Base-by-base conservation (phyloP, 2,797 vertebrate genomes). In the Tympanoctomys barrerae region DNA sequence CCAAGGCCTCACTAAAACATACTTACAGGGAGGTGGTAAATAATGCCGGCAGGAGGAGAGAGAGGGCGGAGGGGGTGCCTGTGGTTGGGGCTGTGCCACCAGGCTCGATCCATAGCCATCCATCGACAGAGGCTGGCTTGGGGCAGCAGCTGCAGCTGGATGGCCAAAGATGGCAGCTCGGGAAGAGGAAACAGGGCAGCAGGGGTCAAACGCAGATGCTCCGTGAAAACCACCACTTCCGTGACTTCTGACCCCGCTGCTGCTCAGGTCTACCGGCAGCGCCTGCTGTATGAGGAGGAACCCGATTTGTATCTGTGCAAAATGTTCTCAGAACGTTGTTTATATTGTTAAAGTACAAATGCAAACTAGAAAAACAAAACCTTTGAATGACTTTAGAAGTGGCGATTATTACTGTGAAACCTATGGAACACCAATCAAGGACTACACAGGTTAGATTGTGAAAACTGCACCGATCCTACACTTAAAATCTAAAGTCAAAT, bases 191-290 rank as follows among this genome's bases (percentile, higher is more conserved):
- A 99, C 99, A 1, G 99, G 99, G 97, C 99, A 99, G 99, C 99
- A 99, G 2, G 99, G 99, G 98, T 99, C 99, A 96, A 99, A 99
- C 52, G 99, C 99, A 0, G 99, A 99, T 1, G 99, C 99, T 89
- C 99, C 99, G 80, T 99, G 99, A 98, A 99, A 99, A 88, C 99
- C 98, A 70, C 98, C 97, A 94, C 98, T 98, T 78, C 99, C 99
- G 36, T 99, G 98, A 94, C 98, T 99, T 96, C 99, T 99, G 98
- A 99, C 98, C 31, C 98, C 99, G 91, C 98, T 99, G 99, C 98
- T 99, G 99, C 99, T 99, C 97, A 99, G 98, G 98, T 99, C 99
- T 91, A 99, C 99, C 12, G 99, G 99, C 97, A 99, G 98, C 8
- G 99, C 99, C 99, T 99, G 99, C 99, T 99, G 96, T 1, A 18